Evolutionary conservation across 2,797 vertebrate species (phyloP), one percentile per base, ranked within the genome.

Genomic region (Macroramphosus scolopax): DNA sequence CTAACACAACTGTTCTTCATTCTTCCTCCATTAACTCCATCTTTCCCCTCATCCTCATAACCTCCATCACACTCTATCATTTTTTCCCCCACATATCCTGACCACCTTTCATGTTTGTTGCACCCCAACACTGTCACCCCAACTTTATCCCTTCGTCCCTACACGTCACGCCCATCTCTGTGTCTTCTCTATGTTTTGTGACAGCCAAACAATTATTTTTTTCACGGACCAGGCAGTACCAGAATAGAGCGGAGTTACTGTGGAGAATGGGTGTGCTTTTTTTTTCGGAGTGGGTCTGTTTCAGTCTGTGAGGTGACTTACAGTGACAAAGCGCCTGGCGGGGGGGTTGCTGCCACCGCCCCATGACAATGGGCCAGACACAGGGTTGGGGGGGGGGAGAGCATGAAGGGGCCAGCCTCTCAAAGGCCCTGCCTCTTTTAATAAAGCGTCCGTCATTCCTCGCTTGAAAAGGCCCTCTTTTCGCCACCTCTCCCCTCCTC

Each of bases 311-410:
- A 81, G 82, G 72, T 88, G 87, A 89, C 85, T 89, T 90, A 90
- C 89, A 90, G 89, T 90, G 80, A 90, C 87, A 91, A 90, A 87
- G 87, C 83, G 61, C 66, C 55, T 43, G 48, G 59, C n/a, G 53
- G 67, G 55, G 77, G 77, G 65, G 73, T 51, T 50, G 57, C 75
- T 79, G 69, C 83, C 79, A 80, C 74, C 56, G 72, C 76, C 68
- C 82, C 53, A 68, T 88, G 83, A 92, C 89, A 92, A 91, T 89
- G 77, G 85, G 67, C 82, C 80, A 91, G 89, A 90, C 88, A 83
- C 78, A 78, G 63, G 58, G 72, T 68, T 75, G 14, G 63, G 58
- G 63, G 73, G 81, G 60, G 53, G 77, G 74, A 80, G 62, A 54
- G 77, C 39, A 40, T 2, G 14, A 61, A 76, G 81, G 74, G 85